Evolutionary conservation across 2,113 vertebrate species (phyloP).

Genomic region (Tiliqua scincoides): DNA sequence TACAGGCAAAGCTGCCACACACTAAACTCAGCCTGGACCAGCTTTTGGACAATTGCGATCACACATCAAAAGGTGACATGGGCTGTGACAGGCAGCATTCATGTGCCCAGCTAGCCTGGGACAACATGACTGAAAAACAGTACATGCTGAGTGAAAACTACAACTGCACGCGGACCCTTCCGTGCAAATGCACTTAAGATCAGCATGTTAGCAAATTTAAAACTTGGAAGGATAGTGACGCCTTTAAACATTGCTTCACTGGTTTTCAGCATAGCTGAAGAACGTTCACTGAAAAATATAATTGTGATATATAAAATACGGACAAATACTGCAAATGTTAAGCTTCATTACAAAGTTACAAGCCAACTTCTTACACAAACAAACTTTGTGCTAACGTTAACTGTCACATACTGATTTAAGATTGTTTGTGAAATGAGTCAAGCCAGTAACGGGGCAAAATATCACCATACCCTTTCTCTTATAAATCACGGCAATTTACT

Average conservation of each 20-base stretch:
- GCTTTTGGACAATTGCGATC: neutral
- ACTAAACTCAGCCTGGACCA: neutral
- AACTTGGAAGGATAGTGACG: neutral
- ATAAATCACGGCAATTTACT: slow-evolving; percentile 99
- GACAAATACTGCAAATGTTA: slow-evolving; percentile 16
- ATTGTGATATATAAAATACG: neutral
- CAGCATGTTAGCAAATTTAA: neutral
- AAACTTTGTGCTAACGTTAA: slow-evolving; percentile 74
- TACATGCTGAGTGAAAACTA: slow-evolving; percentile 2
- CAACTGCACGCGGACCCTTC: neutral
- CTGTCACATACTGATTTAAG: slow-evolving; percentile 88
- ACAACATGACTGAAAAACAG: neutral
- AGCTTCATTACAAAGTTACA: slow-evolving; percentile 28
- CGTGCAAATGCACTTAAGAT: slow-evolving; percentile 8
- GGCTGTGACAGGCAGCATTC: neutral
- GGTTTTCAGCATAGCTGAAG: slow-evolving; percentile 22
- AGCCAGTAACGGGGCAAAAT: slow-evolving; percentile 78
- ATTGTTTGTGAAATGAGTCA: slow-evolving; percentile 91
- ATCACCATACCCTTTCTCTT: slow-evolving; percentile 85
- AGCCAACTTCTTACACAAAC: slow-evolving; percentile 66
- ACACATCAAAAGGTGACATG: neutral
- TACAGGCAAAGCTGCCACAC: neutral
- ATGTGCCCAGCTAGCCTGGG: neutral
- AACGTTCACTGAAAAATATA: slow-evolving; percentile 33
- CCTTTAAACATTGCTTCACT: neutral